Evolutionary conservation across 1,140 invertebrate genomes (phyloP).

Genomic region (Macrobrachium nipponense): DNA sequence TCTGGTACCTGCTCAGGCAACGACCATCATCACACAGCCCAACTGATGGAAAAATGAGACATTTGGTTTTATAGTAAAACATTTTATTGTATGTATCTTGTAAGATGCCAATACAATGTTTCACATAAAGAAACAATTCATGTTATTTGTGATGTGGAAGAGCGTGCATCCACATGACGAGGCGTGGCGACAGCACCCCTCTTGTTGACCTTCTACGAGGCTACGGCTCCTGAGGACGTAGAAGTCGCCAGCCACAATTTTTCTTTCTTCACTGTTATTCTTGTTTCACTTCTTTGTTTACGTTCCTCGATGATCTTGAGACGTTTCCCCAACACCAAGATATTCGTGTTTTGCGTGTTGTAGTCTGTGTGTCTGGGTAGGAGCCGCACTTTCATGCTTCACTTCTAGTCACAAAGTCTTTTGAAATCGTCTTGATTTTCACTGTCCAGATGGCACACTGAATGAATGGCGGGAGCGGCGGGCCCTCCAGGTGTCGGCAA

Average conservation of each 20-base stretch:
- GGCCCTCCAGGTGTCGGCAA: slow-evolving; percentile 27
- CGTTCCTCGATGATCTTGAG: too few species aligned
- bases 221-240: too few species aligned
- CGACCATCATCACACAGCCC: too few species aligned
- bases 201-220: background rate
- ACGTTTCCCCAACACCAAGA: background rate
- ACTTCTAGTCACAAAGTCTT: slow-evolving; percentile 12
- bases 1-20: too few species aligned
- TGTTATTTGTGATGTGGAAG: slow-evolving; percentile 20
- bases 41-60: slow-evolving; percentile 17
- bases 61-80: slow-evolving; percentile 26
- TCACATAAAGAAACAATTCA: slow-evolving; percentile 12
- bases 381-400: background rate
- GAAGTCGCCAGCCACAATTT: too few species aligned
- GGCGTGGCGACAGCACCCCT: slow-evolving; percentile 6
- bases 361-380: background rate
- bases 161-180: background rate
- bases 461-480: slow-evolving; percentile 20
- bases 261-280: too few species aligned
- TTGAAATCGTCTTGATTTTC: background rate
- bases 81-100: slow-evolving; percentile 44
- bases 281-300: too few species aligned
- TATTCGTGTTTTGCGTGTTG: background rate
- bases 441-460: slow-evolving; percentile 10
- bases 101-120: slow-evolving; percentile 31